Percentiles rank a stretch among this genome's conserved stretches.
phyloP scores from a whole-genome alignment of 2,797 vertebrate genomes.

The Tangara arthus region DNA sequence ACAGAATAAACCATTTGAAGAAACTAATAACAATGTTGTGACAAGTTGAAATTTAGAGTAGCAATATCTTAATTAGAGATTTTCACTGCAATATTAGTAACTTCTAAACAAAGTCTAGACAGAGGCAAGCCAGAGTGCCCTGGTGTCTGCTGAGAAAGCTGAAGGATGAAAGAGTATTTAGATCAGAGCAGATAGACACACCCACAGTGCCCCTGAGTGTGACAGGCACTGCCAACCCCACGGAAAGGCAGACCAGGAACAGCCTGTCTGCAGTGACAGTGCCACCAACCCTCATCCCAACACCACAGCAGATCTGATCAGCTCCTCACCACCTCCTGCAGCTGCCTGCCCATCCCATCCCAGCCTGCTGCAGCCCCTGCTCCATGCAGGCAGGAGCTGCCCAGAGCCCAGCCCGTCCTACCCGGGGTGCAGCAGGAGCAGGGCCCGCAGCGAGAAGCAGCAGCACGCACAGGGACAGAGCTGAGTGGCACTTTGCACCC shows the following conservation, averaged over 20 bases:
- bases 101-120: constrained; percentile 40
- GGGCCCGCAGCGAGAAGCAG: neutral
- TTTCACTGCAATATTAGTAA: neutral
- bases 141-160: neutral
- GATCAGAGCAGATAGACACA: accelerated
- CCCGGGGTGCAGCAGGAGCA: neutral
- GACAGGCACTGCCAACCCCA: accelerated
- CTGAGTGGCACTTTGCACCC: neutral
- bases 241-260: neutral
- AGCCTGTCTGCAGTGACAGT: neutral
- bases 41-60: neutral
- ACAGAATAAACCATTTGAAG: neutral
- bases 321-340: neutral
- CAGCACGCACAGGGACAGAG: neutral
- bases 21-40: constrained; percentile 14
- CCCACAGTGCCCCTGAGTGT: accelerated
- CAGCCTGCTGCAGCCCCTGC: neutral
- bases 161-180: neutral
- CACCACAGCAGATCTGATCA: neutral
- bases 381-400: neutral
- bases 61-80: neutral
- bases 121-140: neutral
- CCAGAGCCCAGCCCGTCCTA: neutral
- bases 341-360: accelerated
- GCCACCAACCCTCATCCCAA: neutral